Conservation (phyloP, 2,888 invertebrate genomes). For the Penaeus monodon region DNA sequence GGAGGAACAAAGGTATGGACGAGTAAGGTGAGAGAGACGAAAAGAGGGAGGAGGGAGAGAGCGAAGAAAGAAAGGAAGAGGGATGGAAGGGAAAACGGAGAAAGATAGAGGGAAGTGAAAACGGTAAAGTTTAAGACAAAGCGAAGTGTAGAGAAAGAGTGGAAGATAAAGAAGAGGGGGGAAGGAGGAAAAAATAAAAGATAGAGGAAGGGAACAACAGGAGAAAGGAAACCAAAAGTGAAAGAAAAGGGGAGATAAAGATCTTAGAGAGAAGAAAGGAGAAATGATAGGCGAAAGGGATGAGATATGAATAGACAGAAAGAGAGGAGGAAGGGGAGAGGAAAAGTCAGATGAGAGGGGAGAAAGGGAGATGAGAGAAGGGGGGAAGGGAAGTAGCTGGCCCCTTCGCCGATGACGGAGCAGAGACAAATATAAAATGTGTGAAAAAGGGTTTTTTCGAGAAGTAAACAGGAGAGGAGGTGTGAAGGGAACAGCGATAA, state of each 20-base stretch:
- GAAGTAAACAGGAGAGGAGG: neutral
- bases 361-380: neutral
- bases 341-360: neutral
- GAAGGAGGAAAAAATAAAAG: neutral
- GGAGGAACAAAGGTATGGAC: neutral
- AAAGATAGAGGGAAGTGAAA: no score
- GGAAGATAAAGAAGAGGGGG: neutral
- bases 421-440: constrained; percentile 3
- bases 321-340: neutral
- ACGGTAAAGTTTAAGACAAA: neutral
- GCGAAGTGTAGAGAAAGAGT: neutral
- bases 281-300: neutral
- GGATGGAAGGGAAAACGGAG: constrained; percentile 2
- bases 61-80: neutral
- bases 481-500: neutral
- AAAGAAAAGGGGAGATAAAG: neutral
- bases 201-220: neutral
- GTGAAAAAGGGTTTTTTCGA: neutral
- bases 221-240: neutral
- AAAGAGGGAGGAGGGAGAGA: constrained; percentile 17
- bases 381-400: neutral
- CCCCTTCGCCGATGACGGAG: neutral
- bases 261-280: neutral
- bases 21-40: neutral
- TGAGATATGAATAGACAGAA: neutral